Evolutionary conservation across 2,888 invertebrate species (phyloP).

Genomic region (Drosophila gaucha): DNA sequence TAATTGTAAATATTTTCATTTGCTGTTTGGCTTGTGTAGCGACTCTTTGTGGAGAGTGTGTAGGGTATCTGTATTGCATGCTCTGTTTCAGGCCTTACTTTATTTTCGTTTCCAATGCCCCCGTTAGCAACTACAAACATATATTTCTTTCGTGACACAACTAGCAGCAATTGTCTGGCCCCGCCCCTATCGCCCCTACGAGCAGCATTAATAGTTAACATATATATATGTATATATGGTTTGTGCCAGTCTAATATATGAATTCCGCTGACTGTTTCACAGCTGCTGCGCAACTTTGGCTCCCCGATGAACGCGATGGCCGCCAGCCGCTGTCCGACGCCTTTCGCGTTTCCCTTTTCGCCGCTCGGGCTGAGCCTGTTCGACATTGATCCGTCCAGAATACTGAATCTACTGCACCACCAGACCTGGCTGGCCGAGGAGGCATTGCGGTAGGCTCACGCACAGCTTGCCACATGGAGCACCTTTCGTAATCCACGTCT

Average conservation of each 20-base stretch:
- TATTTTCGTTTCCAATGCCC: too few species aligned
- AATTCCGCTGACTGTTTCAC: slow-evolving; percentile 17
- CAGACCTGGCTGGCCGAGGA: slow-evolving; percentile 85
- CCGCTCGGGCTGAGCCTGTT: slow-evolving; percentile 85
- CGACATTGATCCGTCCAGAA: slow-evolving; percentile 86
- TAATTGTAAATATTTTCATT: slow-evolving; percentile 3
- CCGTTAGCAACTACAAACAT: too few species aligned
- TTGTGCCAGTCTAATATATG: not conserved
- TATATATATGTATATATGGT: not conserved
- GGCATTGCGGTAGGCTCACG: slow-evolving; percentile 81
- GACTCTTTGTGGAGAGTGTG: slow-evolving; percentile 1
- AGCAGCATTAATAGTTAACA: slow-evolving; percentile 2
- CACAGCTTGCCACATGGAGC: not conserved
- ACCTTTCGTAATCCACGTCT: not conserved
- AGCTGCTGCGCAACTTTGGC: slow-evolving; percentile 78
- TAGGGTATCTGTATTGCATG: slow-evolving; percentile 37
- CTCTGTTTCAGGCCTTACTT: too few species aligned
- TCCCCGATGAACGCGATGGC: slow-evolving; percentile 67
- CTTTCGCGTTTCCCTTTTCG: slow-evolving; percentile 87
- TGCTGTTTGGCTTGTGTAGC: slow-evolving; percentile 26
- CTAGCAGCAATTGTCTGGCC: slow-evolving; percentile 9
- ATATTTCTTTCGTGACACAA: not conserved
- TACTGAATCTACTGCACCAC: slow-evolving; percentile 86
- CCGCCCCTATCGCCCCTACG: not conserved
- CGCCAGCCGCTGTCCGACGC: slow-evolving; percentile 85